Evolutionary conservation across 1,140 invertebrate species (phyloP).

Genomic region (Metaphire vulgaris): DNA sequence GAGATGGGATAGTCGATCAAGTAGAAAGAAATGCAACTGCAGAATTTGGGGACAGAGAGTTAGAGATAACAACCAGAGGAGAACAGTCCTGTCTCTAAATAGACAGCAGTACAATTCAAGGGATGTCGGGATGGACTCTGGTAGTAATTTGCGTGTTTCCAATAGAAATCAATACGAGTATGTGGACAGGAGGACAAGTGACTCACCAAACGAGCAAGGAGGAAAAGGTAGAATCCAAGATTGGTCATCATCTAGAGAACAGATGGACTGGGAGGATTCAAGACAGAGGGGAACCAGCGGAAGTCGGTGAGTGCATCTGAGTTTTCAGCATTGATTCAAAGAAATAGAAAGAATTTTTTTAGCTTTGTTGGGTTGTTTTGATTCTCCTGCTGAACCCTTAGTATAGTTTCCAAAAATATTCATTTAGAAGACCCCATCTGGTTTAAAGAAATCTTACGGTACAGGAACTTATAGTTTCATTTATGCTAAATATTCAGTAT

Average conservation of each 20-base stretch:
- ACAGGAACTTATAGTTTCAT: no score
- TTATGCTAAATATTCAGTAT: no score
- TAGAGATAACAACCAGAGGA: not conserved
- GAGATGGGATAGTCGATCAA: not conserved
- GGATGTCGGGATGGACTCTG: not conserved
- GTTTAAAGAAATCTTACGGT: no score
- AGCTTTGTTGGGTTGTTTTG: no score
- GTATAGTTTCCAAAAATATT: no score
- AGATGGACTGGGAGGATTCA: not conserved
- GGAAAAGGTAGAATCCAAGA: not conserved
- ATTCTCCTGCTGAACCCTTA: no score
- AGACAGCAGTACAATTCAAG: not conserved
- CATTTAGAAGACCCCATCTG: no score
- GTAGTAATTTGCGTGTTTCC: not conserved
- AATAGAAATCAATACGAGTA: not conserved
- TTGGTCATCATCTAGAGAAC: not conserved
- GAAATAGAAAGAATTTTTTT: no score
- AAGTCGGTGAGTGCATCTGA: not conserved
- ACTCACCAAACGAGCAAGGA: not conserved
- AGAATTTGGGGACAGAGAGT: not conserved
- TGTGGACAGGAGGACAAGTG: not conserved
- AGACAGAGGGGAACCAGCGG: not conserved
- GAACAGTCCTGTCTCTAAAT: not conserved
- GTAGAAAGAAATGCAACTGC: not conserved
- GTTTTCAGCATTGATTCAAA: not conserved